Conservation (phyloP, 2,888 invertebrate species). For the Agrochola litura region DNA sequence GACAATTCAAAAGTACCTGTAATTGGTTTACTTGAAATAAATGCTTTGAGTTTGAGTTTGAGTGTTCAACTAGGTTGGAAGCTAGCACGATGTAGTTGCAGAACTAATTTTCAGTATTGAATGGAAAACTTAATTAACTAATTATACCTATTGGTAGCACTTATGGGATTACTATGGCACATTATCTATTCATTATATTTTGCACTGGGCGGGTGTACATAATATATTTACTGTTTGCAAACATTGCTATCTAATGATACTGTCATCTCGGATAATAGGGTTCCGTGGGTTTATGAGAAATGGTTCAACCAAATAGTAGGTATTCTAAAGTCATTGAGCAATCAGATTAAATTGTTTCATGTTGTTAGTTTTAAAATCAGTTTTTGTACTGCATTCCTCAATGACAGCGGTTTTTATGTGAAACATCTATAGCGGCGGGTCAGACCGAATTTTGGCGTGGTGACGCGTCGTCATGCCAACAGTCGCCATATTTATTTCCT, state of each 20-base stretch:
- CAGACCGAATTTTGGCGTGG: too few species aligned
- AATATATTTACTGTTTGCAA: conserved; percentile 34
- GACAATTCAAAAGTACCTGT: too few species aligned
- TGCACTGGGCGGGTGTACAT: background rate
- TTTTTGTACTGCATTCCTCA: background rate
- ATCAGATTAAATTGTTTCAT: background rate
- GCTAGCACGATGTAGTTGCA: background rate
- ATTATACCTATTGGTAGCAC: conserved; percentile 16
- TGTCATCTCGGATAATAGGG: conserved; percentile 40
- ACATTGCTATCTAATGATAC: conserved; percentile 40
- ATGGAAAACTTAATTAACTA: conserved; percentile 21
- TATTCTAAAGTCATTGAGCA: background rate
- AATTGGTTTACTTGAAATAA: too few species aligned
- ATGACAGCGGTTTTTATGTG: background rate
- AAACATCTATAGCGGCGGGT: too few species aligned
- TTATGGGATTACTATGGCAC: conserved; percentile 21
- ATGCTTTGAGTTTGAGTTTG: too few species aligned
- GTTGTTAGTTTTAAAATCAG: background rate
- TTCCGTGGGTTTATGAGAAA: background rate
- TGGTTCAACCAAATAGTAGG: background rate
- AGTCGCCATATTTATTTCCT: too few species aligned
- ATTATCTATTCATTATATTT: conserved; percentile 39
- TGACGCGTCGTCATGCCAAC: too few species aligned
- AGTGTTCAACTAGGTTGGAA: background rate
- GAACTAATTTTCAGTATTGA: background rate